These are phyloP conservation scores for Stictonetta naevosa DNA, from an alignment of 2,113 vertebrate genomes.

Conservation along the genomic window DNA sequence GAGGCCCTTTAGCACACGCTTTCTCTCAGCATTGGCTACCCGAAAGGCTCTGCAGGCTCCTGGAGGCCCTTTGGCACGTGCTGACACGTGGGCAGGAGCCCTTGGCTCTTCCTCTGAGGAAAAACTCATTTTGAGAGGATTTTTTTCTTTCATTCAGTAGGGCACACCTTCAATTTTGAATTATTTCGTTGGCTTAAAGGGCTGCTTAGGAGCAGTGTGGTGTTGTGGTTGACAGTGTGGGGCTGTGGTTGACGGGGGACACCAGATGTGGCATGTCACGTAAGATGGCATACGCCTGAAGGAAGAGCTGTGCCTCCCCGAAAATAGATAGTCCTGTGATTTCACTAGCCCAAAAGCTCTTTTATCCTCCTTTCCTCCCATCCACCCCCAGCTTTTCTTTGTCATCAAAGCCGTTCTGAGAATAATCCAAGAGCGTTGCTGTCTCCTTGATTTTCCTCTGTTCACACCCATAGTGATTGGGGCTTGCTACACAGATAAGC, in stretches of 20 bases:
- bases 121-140: neutral
- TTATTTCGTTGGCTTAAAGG: neutral
- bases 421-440: neutral
- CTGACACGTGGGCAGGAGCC: neutral
- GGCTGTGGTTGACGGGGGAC: neutral
- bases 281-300: neutral
- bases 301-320: conserved; percentile 8
- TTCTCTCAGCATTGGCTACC: neutral
- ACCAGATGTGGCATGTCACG: neutral
- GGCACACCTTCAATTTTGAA: neutral
- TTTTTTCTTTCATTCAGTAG: neutral
- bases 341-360: conserved; percentile 18
- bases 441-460: conserved; percentile 4
- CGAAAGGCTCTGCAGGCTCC: neutral
- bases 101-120: neutral
- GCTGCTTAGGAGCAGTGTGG: neutral
- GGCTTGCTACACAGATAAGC: neutral
- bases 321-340: conserved; percentile 1
- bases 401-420: conserved; percentile 28
- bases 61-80: fast-evolving
- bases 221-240: too few species aligned
- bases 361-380: conserved; percentile 3
- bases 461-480: neutral
- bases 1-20: neutral
- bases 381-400: conserved; percentile 24